These are phyloP conservation scores for Leucosticte australis DNA, from an alignment of 2,113 vertebrate genomes.

Conservation along the genomic window DNA sequence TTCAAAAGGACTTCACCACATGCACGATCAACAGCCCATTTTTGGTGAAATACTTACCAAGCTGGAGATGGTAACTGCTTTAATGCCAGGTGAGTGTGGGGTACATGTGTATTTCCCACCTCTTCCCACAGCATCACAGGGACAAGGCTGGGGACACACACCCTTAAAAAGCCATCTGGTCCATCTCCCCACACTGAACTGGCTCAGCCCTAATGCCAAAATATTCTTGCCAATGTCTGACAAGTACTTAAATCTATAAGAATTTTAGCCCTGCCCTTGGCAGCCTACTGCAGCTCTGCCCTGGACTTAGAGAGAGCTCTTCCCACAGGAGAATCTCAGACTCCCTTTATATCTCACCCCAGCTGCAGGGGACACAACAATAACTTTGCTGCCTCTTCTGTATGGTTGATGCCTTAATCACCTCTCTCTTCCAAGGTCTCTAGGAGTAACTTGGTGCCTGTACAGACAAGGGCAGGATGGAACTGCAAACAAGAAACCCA, in stretches of 20 bases:
- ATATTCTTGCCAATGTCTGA: not conserved
- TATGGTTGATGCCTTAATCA: not conserved
- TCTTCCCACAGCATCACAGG: accelerated
- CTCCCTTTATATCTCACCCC: not conserved
- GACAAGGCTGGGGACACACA: not conserved
- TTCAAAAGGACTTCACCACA: not conserved
- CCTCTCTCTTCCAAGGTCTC: not conserved
- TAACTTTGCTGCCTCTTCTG: not conserved
- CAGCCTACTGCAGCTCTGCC: not conserved
- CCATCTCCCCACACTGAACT: not conserved
- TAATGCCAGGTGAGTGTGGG: not conserved
- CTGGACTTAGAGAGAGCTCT: not conserved
- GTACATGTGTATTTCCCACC: accelerated
- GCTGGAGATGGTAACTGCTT: accelerated
- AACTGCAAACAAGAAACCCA: not conserved
- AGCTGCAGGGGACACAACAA: not conserved
- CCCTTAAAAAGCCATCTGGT: not conserved
- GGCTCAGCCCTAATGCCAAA: not conserved
- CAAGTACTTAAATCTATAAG: not conserved
- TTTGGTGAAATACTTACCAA: not conserved
- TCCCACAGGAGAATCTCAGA: not conserved
- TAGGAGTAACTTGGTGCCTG: not conserved
- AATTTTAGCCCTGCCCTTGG: not conserved
- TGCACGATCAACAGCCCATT: accelerated
- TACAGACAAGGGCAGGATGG: not conserved